Evolutionary conservation across 2,797 vertebrate genomes (phyloP), one percentile per base, ranked within the genome.

Genomic region (Etheostoma nigrum): DNA sequence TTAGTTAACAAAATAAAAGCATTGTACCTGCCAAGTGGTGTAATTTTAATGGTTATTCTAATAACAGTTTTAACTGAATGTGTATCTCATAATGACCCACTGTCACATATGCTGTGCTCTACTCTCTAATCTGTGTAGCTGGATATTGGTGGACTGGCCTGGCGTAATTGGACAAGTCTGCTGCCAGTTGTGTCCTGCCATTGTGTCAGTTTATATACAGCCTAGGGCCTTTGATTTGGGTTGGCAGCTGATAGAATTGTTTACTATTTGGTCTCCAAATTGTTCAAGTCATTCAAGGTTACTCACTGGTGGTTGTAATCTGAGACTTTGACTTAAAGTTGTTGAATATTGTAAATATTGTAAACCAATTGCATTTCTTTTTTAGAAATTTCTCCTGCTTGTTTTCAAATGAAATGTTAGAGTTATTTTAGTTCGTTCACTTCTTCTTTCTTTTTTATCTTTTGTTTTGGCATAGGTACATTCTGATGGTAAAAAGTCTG

Each of bases 241-340:
- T 27, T 79, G 71, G 64, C 47, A 76, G 68, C 72, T 53, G 16
- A 74, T 8, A 15, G 55, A 44, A 51, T 30, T 42, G 63, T 49
- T 79, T 67, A 67, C 47, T 75, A 47, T 27, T 19, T 16, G 25
- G 57, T 48, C 16, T 78, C 44, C 19, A 52, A 15, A 47, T 55
- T 63, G 23, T 57, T 67, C 0, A 45, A 30, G 54, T 64, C 25
- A 18, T 60, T 68, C 21, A 48, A 57, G n/a, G 44, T 47, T 40
- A 65, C 40, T 60, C 36, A 13, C 15, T 42, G 2, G 6, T 27
- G 27, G 16, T 61, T 59, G 21, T 49, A 23, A 49, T 60, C 25
- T 44, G 14, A 61, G 21, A 62, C 30, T 55, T 15, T 57, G 19
- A 36, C 33, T 13, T 21, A 4, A 30, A 36, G 14, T 21, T 70